These are phyloP conservation scores for Hassar affinis DNA, from an alignment of 2,113 vertebrate genomes.

Conservation along the genomic window DNA sequence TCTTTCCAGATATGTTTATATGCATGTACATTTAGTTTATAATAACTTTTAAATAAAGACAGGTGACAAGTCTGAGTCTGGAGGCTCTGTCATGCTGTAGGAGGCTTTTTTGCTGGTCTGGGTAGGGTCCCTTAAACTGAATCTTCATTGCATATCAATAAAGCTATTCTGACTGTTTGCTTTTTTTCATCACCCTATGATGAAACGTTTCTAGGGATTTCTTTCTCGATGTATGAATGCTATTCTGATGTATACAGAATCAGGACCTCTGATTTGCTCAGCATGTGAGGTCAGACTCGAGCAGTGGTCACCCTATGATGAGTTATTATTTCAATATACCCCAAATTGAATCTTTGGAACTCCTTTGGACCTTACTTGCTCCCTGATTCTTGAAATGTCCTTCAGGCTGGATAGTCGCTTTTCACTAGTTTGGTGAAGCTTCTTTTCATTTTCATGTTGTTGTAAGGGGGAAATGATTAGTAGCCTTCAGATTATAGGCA, in stretches of 20 bases:
- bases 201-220: too few species aligned
- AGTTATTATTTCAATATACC: slow-evolving; percentile 1
- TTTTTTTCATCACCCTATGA: too few species aligned
- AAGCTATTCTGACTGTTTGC: background rate
- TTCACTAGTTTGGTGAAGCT: slow-evolving; percentile 35
- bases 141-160: background rate
- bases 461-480: slow-evolving; percentile 35
- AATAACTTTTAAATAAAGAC: background rate
- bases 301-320: background rate
- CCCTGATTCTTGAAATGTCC: slow-evolving; percentile 16
- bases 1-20: background rate
- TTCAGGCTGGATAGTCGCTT: slow-evolving; percentile 38
- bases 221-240: background rate
- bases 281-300: background rate
- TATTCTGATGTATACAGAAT: background rate
- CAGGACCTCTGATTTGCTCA: background rate
- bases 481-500: slow-evolving; percentile 21
- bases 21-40: background rate
- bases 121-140: background rate
- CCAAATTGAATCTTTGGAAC: slow-evolving; percentile 41
- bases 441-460: slow-evolving; percentile 34
- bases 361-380: slow-evolving; percentile 36
- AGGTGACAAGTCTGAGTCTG: background rate
- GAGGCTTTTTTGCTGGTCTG: background rate
- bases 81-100: background rate